Conservation (phyloP, 2,888 invertebrate genomes). For the Dryomyza anilis region DNA sequence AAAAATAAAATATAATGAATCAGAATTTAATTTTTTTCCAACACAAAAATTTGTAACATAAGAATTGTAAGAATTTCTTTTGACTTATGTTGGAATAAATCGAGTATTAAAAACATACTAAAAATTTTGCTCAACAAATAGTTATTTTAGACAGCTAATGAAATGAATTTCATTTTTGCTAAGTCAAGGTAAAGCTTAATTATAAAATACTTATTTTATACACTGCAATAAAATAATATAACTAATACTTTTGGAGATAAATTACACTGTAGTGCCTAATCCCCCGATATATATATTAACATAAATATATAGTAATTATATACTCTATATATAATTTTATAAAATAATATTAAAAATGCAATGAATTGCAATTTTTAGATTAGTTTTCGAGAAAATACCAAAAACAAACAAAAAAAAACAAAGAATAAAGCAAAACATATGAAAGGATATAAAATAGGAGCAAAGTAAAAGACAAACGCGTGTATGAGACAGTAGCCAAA, state of each 20-base stretch:
- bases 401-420: slow-evolving; percentile 16
- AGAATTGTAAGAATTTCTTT: too few relatives aligned
- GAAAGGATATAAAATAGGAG: not conserved
- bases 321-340: slow-evolving; percentile 32
- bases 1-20: too few relatives aligned
- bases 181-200: not conserved
- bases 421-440: slow-evolving; percentile 33
- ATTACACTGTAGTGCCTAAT: slow-evolving; percentile 58
- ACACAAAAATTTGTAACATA: too few relatives aligned
- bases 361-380: slow-evolving; percentile 33
- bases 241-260: slow-evolving; percentile 34
- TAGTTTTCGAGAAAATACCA: slow-evolving; percentile 23
- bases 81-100: too few relatives aligned
- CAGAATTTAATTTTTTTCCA: too few relatives aligned
- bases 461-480: not conserved
- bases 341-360: slow-evolving; percentile 25
- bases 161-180: not conserved
- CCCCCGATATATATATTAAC: slow-evolving; percentile 48
- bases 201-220: not conserved
- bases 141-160: not conserved
- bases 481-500: not conserved
- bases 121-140: slow-evolving; percentile 13
- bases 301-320: slow-evolving; percentile 25
- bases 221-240: not conserved
- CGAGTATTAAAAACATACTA: slow-evolving; percentile 24